A percentile compares a stretch with the other conserved stretches of the same genome.
Conservation (phyloP, 1,140 invertebrate genomes). For the Drosophila willistoni region DNA sequence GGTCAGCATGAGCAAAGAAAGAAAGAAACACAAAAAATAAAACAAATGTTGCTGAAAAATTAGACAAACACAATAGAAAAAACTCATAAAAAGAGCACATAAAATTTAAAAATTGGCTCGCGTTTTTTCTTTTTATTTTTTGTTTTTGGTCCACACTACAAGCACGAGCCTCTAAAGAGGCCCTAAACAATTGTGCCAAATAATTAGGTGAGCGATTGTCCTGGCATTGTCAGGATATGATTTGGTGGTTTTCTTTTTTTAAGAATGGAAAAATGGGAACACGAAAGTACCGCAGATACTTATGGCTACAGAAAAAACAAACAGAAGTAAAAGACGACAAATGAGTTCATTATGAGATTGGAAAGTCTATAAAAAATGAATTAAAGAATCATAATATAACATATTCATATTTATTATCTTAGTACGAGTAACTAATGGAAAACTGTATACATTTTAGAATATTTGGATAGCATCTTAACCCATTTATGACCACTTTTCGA, state of each 20-base stretch:
- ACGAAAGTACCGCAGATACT: conserved; percentile 6
- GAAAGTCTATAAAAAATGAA: not conserved
- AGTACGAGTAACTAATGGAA: too few species aligned
- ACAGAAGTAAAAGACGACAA: not conserved
- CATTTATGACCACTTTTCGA: too few species aligned
- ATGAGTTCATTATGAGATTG: not conserved
- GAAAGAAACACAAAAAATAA: conserved; percentile 30
- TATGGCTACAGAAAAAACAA: not conserved
- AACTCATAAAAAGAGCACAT: conserved; percentile 80
- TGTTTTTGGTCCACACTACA: conserved; percentile 32
- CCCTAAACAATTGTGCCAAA: conserved; percentile 62
- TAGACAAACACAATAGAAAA: conserved; percentile 54
- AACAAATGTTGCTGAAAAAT: not conserved
- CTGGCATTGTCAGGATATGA: conserved; percentile 60
- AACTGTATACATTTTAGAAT: too few species aligned
- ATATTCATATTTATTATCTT: too few species aligned
- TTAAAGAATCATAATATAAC: too few species aligned
- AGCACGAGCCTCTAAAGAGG: conserved; percentile 33
- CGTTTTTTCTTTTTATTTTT: conserved; percentile 57
- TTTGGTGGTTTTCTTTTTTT: conserved; percentile 69
- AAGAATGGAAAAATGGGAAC: not conserved
- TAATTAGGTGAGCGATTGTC: conserved; percentile 75
- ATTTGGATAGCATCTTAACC: too few species aligned
- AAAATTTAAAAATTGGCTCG: conserved; percentile 76
- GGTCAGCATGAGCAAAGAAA: conserved; percentile 41